phyloP scores from a whole-genome alignment of 2,888 invertebrate species.

The Sympetrum striolatum region DNA sequence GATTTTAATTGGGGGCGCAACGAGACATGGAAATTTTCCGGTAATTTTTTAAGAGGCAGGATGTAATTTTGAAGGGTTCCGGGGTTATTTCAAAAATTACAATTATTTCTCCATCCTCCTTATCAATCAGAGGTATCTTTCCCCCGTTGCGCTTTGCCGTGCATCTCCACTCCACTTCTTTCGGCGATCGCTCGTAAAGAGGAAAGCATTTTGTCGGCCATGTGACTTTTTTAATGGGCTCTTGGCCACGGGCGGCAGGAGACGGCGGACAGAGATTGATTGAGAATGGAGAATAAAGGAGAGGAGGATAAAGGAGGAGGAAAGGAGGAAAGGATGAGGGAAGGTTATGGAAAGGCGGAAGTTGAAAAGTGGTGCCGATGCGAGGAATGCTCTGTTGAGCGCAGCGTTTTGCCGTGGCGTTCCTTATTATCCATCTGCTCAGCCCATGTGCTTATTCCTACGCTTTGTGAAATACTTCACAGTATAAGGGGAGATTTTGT shows the following conservation, averaged over 20 bases:
- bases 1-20: neutral
- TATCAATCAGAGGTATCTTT: neutral
- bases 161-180: neutral
- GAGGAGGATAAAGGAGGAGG: too few relatives aligned
- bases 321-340: neutral
- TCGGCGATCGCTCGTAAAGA: neutral
- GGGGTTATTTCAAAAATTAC: neutral
- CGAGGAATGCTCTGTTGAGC: neutral
- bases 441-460: neutral
- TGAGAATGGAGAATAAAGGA: neutral
- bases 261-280: constrained; percentile 15
- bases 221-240: constrained; percentile 23
- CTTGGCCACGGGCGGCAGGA: neutral
- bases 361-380: neutral
- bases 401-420: neutral
- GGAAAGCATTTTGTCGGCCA: neutral
- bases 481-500: too few relatives aligned
- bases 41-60: neutral
- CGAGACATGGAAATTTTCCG: neutral
- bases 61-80: neutral
- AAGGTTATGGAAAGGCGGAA: neutral
- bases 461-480: too few relatives aligned
- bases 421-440: neutral
- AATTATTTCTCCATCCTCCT: neutral
- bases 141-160: neutral